Evolutionary conservation across 2,888 invertebrate genomes (phyloP).

Genomic region (Cheiracanthium punctorium): DNA sequence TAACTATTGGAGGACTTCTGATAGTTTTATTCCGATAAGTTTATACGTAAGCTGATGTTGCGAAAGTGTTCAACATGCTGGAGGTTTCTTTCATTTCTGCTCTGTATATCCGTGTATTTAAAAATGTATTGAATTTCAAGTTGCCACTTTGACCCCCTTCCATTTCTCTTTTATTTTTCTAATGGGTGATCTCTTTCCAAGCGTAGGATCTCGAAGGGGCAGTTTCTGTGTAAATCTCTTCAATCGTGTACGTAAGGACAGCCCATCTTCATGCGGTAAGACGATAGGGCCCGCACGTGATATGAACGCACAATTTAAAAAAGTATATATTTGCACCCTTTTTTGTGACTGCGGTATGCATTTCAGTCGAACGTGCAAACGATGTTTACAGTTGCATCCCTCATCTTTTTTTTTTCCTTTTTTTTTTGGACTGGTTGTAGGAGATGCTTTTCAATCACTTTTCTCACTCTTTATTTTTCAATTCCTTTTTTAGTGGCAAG

Average conservation of each 20-base stretch:
- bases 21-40: no score
- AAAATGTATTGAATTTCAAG: background rate
- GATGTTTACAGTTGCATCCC: background rate
- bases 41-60: no score
- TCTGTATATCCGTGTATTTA: no score
- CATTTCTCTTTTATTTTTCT: no score
- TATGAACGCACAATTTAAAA: background rate
- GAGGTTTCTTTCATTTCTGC: no score
- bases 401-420: no score
- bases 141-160: background rate
- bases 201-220: slow-evolving; percentile 70
- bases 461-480: background rate
- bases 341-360: background rate
- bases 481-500: background rate
- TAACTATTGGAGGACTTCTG: no score
- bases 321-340: background rate
- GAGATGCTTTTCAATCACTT: background rate
- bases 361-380: background rate
- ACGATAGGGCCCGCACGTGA: background rate
- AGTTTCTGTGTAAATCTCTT: slow-evolving; percentile 72
- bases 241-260: slow-evolving; percentile 70
- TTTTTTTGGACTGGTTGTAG: background rate
- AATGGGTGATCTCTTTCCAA: slow-evolving; percentile 67
- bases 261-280: slow-evolving; percentile 68
- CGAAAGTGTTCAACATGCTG: no score